These are phyloP conservation scores for Hozukius guyotensis DNA, from an alignment of 2,797 vertebrate genomes.

Conservation along the genomic window DNA sequence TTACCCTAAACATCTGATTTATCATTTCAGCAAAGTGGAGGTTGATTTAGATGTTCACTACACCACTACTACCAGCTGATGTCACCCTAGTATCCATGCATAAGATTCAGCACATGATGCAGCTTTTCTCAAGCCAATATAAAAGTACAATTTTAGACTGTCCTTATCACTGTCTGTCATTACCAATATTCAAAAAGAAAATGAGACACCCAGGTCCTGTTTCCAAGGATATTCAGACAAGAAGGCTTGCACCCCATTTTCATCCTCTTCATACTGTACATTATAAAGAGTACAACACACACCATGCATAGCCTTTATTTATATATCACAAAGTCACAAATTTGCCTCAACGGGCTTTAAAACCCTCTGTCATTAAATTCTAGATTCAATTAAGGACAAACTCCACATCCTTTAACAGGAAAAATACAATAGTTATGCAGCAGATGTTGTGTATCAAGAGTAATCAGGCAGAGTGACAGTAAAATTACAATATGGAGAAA, in stretches of 20 bases:
- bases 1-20: background rate
- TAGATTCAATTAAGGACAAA: background rate
- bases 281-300: background rate
- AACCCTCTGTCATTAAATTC: background rate
- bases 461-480: background rate
- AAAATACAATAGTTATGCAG: background rate
- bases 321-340: background rate
- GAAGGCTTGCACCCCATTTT: background rate
- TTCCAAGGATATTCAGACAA: background rate
- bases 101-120: background rate
- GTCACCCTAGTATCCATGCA: slow-evolving; percentile 21
- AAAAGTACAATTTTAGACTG: background rate
- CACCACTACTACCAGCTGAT: slow-evolving; percentile 36
- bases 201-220: background rate
- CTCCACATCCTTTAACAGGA: background rate
- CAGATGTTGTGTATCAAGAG: background rate
- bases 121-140: background rate
- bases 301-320: background rate
- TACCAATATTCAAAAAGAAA: background rate
- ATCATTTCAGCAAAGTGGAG: background rate
- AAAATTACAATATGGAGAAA: slow-evolving; percentile 5
- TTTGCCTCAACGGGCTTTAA: background rate
- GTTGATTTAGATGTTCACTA: slow-evolving; percentile 16
- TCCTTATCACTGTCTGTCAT: background rate
- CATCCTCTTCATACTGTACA: background rate